phyloP scores from a whole-genome alignment of 2,797 vertebrate species.

The Sebastiscus albofasciatus region DNA sequence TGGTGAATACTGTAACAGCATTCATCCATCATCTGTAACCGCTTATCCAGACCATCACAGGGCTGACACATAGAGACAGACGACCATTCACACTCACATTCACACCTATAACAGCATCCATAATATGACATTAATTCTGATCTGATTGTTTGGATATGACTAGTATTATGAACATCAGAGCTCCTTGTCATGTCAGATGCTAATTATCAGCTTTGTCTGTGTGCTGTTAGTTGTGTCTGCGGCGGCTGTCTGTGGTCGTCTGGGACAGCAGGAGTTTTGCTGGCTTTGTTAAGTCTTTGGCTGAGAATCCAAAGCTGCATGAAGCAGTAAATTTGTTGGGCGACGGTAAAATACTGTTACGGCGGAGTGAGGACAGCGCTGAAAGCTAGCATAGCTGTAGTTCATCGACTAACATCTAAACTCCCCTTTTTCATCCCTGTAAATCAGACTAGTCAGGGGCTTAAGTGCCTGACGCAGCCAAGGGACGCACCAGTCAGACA shows the following conservation, averaged over 20 bases:
- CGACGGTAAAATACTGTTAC: conserved; percentile 56
- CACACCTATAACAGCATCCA: background rate
- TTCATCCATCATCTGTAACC: too few species aligned
- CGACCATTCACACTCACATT: too few species aligned
- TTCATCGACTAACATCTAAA: conserved; percentile 72
- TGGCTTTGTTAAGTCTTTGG: conserved; percentile 47
- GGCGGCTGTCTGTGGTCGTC: conserved; percentile 25
- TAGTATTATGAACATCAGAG: conserved; percentile 9
- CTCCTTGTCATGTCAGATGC: conserved; percentile 7
- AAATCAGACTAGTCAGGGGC: conserved; percentile 72
- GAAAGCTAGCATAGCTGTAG: conserved; percentile 70
- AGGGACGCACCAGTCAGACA: conserved; percentile 60
- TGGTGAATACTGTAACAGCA: background rate
- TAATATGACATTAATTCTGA: background rate
- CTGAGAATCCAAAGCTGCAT: conserved; percentile 34
- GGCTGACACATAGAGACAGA: too few species aligned
- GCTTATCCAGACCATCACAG: too few species aligned
- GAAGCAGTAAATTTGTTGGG: conserved; percentile 56
- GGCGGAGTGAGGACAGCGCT: conserved; percentile 61
- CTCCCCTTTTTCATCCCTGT: conserved; percentile 69
- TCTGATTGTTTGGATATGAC: background rate
- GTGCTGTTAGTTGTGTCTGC: conserved; percentile 24
- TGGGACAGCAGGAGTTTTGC: conserved; percentile 34
- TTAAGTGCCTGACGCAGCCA: conserved; percentile 66
- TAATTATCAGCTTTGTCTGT: conserved; percentile 18